Conservation (phyloP, 2,113 vertebrate species). For the Oryctolagus cuniculus region DNA sequence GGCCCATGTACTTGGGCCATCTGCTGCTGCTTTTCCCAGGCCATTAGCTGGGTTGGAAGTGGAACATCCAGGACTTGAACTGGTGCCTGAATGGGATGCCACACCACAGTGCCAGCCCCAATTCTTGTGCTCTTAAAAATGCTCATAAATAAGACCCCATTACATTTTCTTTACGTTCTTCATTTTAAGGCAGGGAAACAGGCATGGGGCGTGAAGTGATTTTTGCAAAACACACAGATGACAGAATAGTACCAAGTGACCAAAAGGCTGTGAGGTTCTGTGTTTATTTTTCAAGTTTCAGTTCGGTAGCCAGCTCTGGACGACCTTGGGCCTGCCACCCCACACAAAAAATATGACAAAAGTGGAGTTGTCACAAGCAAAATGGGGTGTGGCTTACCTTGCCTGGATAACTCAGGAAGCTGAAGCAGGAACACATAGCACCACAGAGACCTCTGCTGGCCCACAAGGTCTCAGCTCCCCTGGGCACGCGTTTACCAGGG, state of each 20-base stretch:
- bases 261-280: background rate
- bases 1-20: too few species aligned
- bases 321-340: background rate
- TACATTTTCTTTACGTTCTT: background rate
- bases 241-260: too few species aligned
- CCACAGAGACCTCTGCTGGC: slow-evolving; percentile 64
- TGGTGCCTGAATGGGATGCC: too few species aligned
- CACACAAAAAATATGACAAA: slow-evolving; percentile 20
- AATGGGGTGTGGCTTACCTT: background rate
- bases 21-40: too few species aligned
- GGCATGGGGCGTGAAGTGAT: background rate
- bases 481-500: background rate
- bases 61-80: too few species aligned
- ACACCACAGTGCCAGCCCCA: background rate
- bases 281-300: slow-evolving; percentile 54
- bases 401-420: background rate
- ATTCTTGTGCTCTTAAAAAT: slow-evolving; percentile 16
- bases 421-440: background rate
- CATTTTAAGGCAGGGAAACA: slow-evolving; percentile 38
- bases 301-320: background rate
- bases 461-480: background rate
- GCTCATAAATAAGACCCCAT: background rate
- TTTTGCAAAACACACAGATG: background rate
- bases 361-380: slow-evolving; percentile 50
- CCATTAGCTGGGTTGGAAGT: too few species aligned